Evolutionary conservation across 2,797 vertebrate species (phyloP).

Genomic region (Gambelia wislizenii): DNA sequence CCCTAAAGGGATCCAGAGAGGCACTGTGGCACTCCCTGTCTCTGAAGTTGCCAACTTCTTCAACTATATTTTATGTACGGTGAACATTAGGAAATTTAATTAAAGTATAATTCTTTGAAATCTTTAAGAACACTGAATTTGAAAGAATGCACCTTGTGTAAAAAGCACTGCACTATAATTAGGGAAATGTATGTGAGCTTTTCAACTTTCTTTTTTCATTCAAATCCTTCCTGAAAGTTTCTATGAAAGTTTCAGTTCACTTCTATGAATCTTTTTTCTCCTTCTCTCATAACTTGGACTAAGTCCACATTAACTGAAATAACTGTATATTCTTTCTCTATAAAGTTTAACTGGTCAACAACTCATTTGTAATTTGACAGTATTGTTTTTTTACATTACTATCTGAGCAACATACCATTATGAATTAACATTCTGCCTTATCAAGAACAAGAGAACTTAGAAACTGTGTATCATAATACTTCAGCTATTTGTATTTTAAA

Average conservation of each 20-base stretch:
- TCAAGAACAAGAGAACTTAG: background rate
- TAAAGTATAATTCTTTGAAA: background rate
- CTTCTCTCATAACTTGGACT: background rate
- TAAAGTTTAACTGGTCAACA: too few species aligned
- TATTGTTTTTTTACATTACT: too few species aligned
- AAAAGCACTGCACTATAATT: background rate
- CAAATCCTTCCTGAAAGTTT: background rate
- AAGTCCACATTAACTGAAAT: background rate
- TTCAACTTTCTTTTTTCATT: background rate
- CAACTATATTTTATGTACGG: background rate
- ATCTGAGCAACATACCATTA: background rate
- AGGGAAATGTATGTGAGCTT: background rate
- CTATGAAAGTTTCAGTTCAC: too few species aligned
- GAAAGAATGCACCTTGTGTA: background rate
- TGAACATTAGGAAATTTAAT: background rate
- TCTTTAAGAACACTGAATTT: background rate
- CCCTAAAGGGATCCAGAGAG: background rate
- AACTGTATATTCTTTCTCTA: background rate
- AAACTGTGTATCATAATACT: background rate
- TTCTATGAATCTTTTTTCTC: background rate
- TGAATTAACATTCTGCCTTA: background rate
- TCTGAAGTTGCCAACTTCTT: too few species aligned
- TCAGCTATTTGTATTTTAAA: background rate
- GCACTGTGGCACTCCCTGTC: background rate
- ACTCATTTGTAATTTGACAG: too few species aligned